phyloP scores from a whole-genome alignment of 2,113 vertebrate species.

The Ornithorhynchus anatinus region DNA sequence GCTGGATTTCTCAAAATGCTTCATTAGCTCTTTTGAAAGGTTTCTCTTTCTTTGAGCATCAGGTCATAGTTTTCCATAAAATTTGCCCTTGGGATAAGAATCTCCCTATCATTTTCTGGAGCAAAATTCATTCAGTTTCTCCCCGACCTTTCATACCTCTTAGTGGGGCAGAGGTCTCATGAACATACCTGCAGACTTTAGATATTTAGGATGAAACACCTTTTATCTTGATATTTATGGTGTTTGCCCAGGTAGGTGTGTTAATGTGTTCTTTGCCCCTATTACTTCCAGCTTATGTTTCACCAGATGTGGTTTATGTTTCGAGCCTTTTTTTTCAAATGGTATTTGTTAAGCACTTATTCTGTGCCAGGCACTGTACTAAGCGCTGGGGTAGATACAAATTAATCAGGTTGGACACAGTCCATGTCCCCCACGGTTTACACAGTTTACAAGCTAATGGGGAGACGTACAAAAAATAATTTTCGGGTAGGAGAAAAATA shows the following conservation, averaged over 20 bases:
- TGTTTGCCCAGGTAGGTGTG: conserved; percentile 16
- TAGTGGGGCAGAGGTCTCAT: conserved; percentile 44
- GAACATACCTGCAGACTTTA: conserved; percentile 44
- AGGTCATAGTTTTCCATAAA: conserved; percentile 60
- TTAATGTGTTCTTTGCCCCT: conserved; percentile 10
- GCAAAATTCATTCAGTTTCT: conserved; percentile 44
- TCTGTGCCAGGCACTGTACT: too few relatives aligned
- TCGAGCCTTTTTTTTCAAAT: neutral
- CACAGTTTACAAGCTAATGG: too few relatives aligned
- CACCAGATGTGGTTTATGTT: neutral
- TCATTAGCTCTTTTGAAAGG: conserved; percentile 51
- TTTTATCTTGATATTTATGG: conserved; percentile 54
- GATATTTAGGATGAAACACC: conserved; percentile 59
- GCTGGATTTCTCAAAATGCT: conserved; percentile 57
- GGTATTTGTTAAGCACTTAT: too few relatives aligned
- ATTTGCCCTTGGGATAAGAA: conserved; percentile 41
- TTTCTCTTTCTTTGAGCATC: conserved; percentile 54
- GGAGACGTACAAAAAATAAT: too few relatives aligned
- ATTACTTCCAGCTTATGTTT: neutral
- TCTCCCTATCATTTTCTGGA: conserved; percentile 49
- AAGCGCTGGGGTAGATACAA: too few relatives aligned
- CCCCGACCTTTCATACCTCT: conserved; percentile 47
- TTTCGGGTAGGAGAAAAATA: too few relatives aligned
- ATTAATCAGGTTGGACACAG: too few relatives aligned
- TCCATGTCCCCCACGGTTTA: too few relatives aligned